phyloP scores from a whole-genome alignment of 2,797 vertebrate species.

The Pseudotriccus pelzelni region DNA sequence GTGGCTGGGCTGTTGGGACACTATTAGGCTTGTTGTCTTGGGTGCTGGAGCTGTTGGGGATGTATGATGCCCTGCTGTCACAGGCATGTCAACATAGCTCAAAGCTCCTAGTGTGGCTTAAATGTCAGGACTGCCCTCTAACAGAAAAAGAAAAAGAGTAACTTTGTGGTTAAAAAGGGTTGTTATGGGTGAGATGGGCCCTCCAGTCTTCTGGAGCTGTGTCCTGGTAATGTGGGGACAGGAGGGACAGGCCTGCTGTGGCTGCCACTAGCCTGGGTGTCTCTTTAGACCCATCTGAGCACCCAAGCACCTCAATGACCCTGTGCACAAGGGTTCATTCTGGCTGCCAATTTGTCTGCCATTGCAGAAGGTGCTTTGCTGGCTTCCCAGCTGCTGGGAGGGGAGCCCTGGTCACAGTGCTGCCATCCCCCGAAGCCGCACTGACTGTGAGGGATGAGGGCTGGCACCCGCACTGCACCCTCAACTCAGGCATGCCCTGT shows the following conservation, averaged over 20 bases:
- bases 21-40: background rate
- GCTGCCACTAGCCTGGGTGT: background rate
- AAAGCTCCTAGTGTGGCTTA: background rate
- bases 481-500: no score
- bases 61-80: background rate
- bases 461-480: accelerated
- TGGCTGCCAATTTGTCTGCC: background rate
- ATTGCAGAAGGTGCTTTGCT: background rate
- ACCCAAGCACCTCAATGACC: background rate
- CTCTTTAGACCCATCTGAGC: background rate
- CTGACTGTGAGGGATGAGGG: accelerated
- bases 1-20: background rate
- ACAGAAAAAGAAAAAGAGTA: background rate
- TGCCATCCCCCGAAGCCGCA: accelerated
- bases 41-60: background rate
- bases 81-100: background rate
- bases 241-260: background rate
- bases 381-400: background rate
- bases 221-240: background rate
- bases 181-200: accelerated
- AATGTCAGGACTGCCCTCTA: background rate
- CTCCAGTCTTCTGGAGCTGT: background rate
- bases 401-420: background rate
- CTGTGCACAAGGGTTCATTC: background rate
- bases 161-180: background rate